Evolutionary conservation across 2,113 vertebrate genomes (phyloP).

Genomic region (Plotosus lineatus): DNA sequence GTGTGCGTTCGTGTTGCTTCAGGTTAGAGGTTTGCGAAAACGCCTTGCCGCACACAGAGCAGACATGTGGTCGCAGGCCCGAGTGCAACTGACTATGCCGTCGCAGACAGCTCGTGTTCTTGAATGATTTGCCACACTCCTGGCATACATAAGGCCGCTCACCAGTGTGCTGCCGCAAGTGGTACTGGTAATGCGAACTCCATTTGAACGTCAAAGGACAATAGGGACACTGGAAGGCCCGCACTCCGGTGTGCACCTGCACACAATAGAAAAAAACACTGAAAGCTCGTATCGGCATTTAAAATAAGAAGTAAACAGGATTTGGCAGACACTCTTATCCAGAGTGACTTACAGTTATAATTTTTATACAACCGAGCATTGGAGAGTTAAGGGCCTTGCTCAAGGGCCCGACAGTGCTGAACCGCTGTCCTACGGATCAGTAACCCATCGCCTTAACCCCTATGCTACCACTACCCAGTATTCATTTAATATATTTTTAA

Average conservation of each 20-base stretch:
- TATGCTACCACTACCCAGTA: no score
- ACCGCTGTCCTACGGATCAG: no score
- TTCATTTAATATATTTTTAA: no score
- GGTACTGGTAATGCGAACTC: constrained; percentile 93
- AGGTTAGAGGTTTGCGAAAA: constrained; percentile 91
- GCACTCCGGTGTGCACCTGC: constrained; percentile 86
- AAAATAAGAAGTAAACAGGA: not conserved
- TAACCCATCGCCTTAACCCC: no score
- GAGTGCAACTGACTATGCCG: constrained; percentile 90
- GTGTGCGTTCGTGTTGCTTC: constrained; percentile 88
- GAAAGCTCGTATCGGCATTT: not conserved
- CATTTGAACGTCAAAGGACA: constrained; percentile 91
- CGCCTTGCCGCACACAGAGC: constrained; percentile 84
- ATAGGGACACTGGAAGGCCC: constrained; percentile 87
- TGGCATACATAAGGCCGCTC: constrained; percentile 86
- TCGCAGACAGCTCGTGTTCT: constrained; percentile 87
- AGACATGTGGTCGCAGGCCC: constrained; percentile 82
- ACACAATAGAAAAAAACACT: not conserved
- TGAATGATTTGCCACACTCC: constrained; percentile 91
- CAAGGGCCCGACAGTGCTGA: no score
- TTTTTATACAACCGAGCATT: no score
- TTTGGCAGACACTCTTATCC: no score
- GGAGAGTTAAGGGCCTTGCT: no score
- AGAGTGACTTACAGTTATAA: no score
- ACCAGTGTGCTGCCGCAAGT: constrained; percentile 86